Conservation (phyloP, 1,140 invertebrate genomes). For the Drosophila littoralis region DNA sequence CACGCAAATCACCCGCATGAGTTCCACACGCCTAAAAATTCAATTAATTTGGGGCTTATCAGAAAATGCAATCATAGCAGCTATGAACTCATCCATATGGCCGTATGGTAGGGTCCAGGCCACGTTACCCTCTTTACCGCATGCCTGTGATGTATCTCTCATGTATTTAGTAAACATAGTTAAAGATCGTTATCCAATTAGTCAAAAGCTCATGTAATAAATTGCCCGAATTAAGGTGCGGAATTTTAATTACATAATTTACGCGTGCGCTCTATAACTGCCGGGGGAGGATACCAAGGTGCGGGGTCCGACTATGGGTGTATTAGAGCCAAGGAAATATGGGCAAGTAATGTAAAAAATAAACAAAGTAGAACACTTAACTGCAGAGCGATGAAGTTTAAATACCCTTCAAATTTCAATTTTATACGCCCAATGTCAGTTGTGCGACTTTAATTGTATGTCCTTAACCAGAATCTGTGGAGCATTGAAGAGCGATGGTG, state of each 20-base stretch:
- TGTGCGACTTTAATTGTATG: too few relatives aligned
- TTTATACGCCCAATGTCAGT: too few relatives aligned
- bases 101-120: constrained; percentile 13
- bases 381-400: neutral
- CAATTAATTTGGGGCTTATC: constrained; percentile 75
- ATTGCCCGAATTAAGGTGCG: constrained; percentile 83
- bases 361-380: neutral
- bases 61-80: constrained; percentile 56
- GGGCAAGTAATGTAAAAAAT: constrained; percentile 34
- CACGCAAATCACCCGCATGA: constrained; percentile 30
- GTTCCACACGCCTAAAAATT: constrained; percentile 65
- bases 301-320: constrained; percentile 1
- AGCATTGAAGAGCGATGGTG: too few relatives aligned
- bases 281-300: constrained; percentile 16
- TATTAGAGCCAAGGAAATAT: constrained; percentile 34
- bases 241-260: constrained; percentile 84
- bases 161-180: constrained; percentile 64
- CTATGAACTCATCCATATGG: constrained; percentile 65
- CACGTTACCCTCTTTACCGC: constrained; percentile 10
- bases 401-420: neutral
- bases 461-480: too few relatives aligned
- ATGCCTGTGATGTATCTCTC: constrained; percentile 34
- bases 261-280: constrained; percentile 67
- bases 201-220: constrained; percentile 82
- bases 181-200: constrained; percentile 82